Percentiles rank a stretch among this genome's conserved stretches.
phyloP scores from a whole-genome alignment of 2,113 vertebrate species.

The Phyllostomus hastatus region DNA sequence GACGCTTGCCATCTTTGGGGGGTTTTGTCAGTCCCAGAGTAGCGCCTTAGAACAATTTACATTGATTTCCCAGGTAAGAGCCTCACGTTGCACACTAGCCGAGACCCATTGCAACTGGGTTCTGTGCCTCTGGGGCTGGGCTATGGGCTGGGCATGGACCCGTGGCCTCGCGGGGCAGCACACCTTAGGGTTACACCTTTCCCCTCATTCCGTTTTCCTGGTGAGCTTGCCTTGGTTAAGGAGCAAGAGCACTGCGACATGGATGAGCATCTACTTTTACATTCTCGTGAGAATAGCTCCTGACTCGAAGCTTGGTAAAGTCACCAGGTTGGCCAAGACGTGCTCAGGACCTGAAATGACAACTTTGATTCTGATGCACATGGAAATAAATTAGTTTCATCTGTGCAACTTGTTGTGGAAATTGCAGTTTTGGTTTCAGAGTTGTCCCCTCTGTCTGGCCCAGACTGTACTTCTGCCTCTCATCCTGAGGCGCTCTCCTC shows the following conservation, averaged over 20 bases:
- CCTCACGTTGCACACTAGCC: neutral
- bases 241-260: neutral
- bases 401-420: neutral
- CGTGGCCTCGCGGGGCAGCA: accelerated
- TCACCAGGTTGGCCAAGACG: neutral
- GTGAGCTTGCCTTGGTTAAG: neutral
- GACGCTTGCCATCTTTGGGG: neutral
- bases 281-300: neutral
- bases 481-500: neutral
- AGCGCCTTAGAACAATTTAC: neutral
- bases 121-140: accelerated
- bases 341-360: neutral
- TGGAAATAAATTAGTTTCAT: neutral
- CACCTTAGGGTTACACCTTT: accelerated
- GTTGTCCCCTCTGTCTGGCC: neutral
- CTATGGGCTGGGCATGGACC: accelerated
- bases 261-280: neutral
- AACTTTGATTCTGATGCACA: neutral
- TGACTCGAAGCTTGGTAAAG: neutral
- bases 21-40: neutral
- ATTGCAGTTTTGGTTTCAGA: neutral
- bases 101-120: neutral
- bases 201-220: accelerated
- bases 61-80: neutral
- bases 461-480: neutral